phyloP scores from a whole-genome alignment of 2,888 invertebrate species.

The Drosophila falleni region DNA sequence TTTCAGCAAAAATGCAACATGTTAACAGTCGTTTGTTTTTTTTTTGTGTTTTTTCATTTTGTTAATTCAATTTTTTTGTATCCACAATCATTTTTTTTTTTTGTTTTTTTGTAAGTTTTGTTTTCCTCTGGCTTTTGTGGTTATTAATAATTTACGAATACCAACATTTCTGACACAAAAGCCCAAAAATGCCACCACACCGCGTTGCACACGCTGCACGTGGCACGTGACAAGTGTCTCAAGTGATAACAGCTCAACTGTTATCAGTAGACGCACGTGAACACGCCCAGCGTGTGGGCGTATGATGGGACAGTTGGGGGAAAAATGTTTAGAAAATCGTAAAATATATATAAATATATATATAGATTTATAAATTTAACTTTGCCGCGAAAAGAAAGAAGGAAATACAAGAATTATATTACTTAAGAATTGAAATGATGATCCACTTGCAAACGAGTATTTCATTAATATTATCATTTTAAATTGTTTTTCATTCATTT shows the following conservation, averaged over 20 bases:
- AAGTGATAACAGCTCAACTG: slow-evolving; percentile 67
- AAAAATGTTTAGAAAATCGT: slow-evolving; percentile 61
- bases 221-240: slow-evolving; percentile 2
- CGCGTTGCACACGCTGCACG: background rate
- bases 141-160: slow-evolving; percentile 67
- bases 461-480: slow-evolving; percentile 63
- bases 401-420: slow-evolving; percentile 46
- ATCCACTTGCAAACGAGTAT: slow-evolving; percentile 67
- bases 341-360: slow-evolving; percentile 41
- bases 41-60: slow-evolving; percentile 29
- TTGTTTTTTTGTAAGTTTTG: slow-evolving; percentile 14
- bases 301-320: slow-evolving; percentile 18
- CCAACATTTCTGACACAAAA: slow-evolving; percentile 52
- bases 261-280: slow-evolving; percentile 11
- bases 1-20: slow-evolving; percentile 75
- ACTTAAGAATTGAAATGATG: slow-evolving; percentile 53
- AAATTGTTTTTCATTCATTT: slow-evolving; percentile 9
- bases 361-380: slow-evolving; percentile 29
- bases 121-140: slow-evolving; percentile 42
- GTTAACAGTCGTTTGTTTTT: slow-evolving; percentile 56
- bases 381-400: slow-evolving; percentile 44
- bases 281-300: slow-evolving; percentile 14
- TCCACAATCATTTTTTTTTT: slow-evolving; percentile 44
- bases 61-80: slow-evolving; percentile 71
- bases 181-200: slow-evolving; percentile 15